Conservation (phyloP, 2,113 vertebrate genomes). For the Macaca nemestrina region DNA sequence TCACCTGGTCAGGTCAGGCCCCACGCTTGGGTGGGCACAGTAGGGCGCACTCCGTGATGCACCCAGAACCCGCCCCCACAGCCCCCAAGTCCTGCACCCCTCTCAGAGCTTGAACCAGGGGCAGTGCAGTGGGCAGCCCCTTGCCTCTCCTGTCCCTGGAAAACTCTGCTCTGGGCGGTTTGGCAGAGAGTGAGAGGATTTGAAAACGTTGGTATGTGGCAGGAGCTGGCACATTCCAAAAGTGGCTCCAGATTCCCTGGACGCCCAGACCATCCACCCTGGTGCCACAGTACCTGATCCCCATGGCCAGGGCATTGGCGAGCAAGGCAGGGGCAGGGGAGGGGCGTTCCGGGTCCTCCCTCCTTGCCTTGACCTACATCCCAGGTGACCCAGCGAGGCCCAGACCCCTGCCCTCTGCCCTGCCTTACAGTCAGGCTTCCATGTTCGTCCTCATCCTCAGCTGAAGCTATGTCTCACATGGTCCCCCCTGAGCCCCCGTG, state of each 20-base stretch:
- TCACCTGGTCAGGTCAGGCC: neutral
- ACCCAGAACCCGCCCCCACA: no score
- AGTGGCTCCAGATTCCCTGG: neutral
- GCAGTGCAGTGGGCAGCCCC: neutral
- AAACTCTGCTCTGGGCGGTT: neutral
- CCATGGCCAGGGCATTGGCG: no score
- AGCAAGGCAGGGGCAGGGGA: neutral
- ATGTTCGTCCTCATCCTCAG: no score
- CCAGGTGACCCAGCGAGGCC: neutral
- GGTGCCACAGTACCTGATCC: no score
- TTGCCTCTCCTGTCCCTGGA: neutral
- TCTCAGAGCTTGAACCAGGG: neutral
- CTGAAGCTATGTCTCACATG: no score
- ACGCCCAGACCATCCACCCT: no score
- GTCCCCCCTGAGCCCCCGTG: no score
- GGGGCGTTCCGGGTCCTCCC: rapidly evolving
- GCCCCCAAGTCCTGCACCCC: neutral
- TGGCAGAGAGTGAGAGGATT: neutral
- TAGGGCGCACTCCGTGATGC: no score
- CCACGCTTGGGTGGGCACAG: no score
- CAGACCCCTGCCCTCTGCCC: no score
- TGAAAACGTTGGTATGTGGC: neutral
- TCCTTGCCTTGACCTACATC: neutral
- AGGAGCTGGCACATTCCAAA: no score
- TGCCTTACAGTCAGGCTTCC: no score